Percentiles rank a stretch among this genome's conserved stretches.
Conservation (phyloP, 2,797 vertebrate genomes). For the Setipinna tenuifilis region DNA sequence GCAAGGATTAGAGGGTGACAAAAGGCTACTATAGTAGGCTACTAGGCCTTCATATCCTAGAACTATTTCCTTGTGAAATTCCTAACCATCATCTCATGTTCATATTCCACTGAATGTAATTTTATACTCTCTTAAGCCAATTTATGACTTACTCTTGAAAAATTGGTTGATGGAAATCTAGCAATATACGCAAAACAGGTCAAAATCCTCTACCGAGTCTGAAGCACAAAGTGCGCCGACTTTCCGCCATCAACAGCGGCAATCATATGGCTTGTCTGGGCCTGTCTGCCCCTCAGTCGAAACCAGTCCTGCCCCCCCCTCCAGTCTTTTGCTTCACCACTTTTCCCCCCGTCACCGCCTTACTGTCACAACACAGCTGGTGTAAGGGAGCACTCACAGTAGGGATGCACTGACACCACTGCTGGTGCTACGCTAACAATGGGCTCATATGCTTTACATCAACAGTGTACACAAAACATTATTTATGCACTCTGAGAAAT, state of each 20-base stretch:
- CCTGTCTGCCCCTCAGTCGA: conserved; percentile 37
- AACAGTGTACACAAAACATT: too few species aligned
- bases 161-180: not conserved
- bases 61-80: not conserved
- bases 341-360: not conserved
- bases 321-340: too few species aligned
- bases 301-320: too few species aligned
- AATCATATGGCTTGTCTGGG: conserved; percentile 72
- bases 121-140: not conserved
- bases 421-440: too few species aligned
- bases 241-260: conserved; percentile 69
- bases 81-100: not conserved
- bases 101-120: too few species aligned
- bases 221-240: conserved; percentile 44
- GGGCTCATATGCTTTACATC: too few species aligned
- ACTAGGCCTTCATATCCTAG: not conserved
- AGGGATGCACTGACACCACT: not conserved
- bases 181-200: too few species aligned
- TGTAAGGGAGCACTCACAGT: too few species aligned
- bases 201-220: too few species aligned
- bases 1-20: not conserved
- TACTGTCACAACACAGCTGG: not conserved
- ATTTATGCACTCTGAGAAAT: too few species aligned
- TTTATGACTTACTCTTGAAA: not conserved
- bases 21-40: not conserved